These are phyloP conservation scores for Achroia grisella DNA, from an alignment of 1,140 invertebrate species.

Conservation along the genomic window DNA sequence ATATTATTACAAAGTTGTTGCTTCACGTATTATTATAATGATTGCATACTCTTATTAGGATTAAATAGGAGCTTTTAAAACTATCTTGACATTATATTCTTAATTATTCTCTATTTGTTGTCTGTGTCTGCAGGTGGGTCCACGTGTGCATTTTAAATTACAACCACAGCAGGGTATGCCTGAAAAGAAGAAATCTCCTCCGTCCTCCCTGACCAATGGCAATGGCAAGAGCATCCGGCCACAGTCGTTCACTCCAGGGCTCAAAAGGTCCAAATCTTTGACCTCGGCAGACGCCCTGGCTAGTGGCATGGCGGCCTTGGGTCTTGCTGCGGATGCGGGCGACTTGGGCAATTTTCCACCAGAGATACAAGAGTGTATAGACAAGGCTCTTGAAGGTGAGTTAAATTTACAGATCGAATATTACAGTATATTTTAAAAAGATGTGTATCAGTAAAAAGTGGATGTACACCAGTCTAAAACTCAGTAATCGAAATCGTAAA, in stretches of 20 bases:
- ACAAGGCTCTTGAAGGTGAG: conserved; percentile 80
- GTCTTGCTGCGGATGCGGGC: conserved; percentile 77
- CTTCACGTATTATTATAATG: too few relatives aligned
- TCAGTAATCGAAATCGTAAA: too few relatives aligned
- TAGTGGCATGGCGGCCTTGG: conserved; percentile 75
- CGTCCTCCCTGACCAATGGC: conserved; percentile 55
- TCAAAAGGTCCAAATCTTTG: conserved; percentile 88
- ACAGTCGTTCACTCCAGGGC: conserved; percentile 67
- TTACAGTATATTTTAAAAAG: too few relatives aligned
- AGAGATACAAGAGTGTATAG: conserved; percentile 81
- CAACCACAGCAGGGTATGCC: conserved; percentile 55
- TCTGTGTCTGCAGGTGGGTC: conserved; percentile 39
- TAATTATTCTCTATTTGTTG: too few relatives aligned
- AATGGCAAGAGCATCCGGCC: conserved; percentile 55
- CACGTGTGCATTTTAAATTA: conserved; percentile 75
- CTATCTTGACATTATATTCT: too few relatives aligned
- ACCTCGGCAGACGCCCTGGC: conserved; percentile 81
- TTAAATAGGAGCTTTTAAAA: too few relatives aligned
- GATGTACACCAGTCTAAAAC: too few relatives aligned
- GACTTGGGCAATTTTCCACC: conserved; percentile 83
- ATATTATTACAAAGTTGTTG: too few relatives aligned
- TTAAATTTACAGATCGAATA: too few relatives aligned
- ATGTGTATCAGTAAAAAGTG: too few relatives aligned
- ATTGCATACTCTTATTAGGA: too few relatives aligned
- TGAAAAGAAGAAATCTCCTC: conserved; percentile 67